These are phyloP conservation scores for Maconellicoccus hirsutus DNA, from an alignment of 1,140 invertebrate species.

Conservation along the genomic window DNA sequence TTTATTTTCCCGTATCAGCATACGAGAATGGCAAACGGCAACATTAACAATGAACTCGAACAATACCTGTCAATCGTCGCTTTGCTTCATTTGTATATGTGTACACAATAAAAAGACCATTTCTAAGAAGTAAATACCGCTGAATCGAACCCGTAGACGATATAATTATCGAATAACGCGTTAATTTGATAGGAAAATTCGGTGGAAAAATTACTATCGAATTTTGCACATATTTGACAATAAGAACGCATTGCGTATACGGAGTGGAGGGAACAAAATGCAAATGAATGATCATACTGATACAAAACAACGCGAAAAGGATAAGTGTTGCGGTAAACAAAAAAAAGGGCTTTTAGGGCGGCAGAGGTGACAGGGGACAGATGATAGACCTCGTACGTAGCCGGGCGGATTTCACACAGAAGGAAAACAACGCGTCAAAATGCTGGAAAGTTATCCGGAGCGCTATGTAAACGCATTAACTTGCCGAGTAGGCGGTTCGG, in stretches of 20 bases:
- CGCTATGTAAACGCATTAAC: constrained; percentile 8
- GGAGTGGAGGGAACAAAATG: neutral
- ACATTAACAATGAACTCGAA: neutral
- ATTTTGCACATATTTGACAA: no score
- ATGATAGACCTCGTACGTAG: neutral
- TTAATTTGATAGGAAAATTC: neutral
- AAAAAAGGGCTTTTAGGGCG: neutral
- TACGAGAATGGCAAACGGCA: neutral
- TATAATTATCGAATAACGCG: neutral
- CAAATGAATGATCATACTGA: constrained; percentile 1
- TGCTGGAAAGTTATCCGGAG: neutral
- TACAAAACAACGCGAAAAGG: neutral
- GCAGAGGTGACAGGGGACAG: neutral
- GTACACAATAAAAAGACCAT: neutral
- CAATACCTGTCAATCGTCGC: neutral
- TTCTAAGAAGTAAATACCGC: neutral
- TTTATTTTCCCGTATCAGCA: neutral
- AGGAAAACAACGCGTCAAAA: neutral
- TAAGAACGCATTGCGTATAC: neutral
- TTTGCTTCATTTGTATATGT: neutral
- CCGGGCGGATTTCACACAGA: neutral
- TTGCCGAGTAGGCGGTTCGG: neutral
- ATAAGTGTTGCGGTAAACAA: constrained; percentile 8
- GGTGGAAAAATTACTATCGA: no score
- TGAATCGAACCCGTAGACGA: neutral